phyloP scores from a whole-genome alignment of 1,140 invertebrate species.

The Eciton burchellii region DNA sequence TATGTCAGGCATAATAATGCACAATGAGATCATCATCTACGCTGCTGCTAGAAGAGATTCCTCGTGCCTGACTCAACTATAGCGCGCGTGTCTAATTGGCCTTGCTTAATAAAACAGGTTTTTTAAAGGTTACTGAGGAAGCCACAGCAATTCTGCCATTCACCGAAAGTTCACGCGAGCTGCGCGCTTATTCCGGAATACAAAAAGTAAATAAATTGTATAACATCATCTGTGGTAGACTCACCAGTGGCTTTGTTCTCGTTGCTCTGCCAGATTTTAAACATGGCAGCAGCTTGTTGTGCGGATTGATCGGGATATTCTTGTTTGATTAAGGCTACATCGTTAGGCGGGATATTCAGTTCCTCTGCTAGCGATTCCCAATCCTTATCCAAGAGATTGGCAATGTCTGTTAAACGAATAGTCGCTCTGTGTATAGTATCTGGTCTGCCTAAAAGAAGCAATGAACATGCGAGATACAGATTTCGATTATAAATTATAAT shows the following conservation, averaged over 20 bases:
- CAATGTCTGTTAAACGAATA: conserved; percentile 95
- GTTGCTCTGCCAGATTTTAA: conserved; percentile 93
- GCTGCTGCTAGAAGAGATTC: conserved; percentile 83
- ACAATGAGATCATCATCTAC: conserved; percentile 83
- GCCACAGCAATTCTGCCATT: conserved; percentile 12
- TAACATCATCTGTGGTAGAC: conserved; percentile 40
- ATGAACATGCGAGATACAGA: neutral
- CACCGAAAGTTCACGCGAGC: conserved; percentile 18
- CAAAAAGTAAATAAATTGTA: conserved; percentile 14
- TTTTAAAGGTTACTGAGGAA: conserved; percentile 50
- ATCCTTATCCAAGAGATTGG: conserved; percentile 95
- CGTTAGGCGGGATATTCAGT: conserved; percentile 93
- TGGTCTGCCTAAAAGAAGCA: conserved; percentile 84
- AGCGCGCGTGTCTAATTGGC: conserved; percentile 74
- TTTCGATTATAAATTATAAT: neutral
- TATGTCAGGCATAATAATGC: conserved; percentile 83
- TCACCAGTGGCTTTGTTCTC: conserved; percentile 92
- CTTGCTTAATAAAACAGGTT: conserved; percentile 75
- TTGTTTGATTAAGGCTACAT: conserved; percentile 94
- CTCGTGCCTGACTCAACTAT: conserved; percentile 81
- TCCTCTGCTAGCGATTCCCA: conserved; percentile 95
- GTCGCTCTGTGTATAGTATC: conserved; percentile 91
- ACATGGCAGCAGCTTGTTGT: conserved; percentile 97
- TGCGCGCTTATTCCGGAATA: neutral
- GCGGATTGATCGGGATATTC: conserved; percentile 94